Percentiles rank a stretch among this genome's conserved stretches.
These are phyloP conservation scores for Sus cebifrons DNA, from an alignment of 2,797 vertebrate species.

Conservation along the genomic window DNA sequence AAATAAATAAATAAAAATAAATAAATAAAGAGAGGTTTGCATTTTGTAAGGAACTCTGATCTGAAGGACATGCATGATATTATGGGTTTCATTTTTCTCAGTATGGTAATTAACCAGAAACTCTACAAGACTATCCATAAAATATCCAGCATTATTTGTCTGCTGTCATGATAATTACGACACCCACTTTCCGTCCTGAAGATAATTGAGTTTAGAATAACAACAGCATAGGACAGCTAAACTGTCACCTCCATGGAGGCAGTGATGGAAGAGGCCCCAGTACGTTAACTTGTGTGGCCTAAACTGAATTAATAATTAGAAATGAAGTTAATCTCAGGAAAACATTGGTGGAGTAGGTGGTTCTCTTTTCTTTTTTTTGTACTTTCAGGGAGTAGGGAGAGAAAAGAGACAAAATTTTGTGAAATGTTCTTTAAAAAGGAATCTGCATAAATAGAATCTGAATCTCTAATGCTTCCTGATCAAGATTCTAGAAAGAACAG, in stretches of 20 bases:
- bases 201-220: slow-evolving; percentile 53
- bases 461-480: slow-evolving; percentile 14
- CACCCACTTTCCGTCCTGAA: not conserved
- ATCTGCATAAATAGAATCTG: not conserved
- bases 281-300: not conserved
- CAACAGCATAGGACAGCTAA: slow-evolving; percentile 50
- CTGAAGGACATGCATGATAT: not conserved
- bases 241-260: not conserved
- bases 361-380: not conserved
- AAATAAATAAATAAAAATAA: too few relatives aligned
- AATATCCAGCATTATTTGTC: not conserved
- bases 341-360: not conserved
- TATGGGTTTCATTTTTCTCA: not conserved
- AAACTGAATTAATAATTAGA: not conserved
- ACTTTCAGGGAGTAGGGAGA: not conserved
- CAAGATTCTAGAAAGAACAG: slow-evolving; percentile 28
- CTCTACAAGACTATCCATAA: not conserved
- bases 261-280: not conserved
- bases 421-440: not conserved
- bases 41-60: not conserved
- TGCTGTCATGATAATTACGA: slow-evolving; percentile 12
- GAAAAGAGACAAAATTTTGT: not conserved
- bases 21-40: not conserved
- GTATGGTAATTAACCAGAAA: not conserved
- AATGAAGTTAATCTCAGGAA: slow-evolving; percentile 18